Evolutionary conservation across 2,888 invertebrate species (phyloP), one percentile per base, ranked within the genome.

Genomic region (Volucella inflata): DNA sequence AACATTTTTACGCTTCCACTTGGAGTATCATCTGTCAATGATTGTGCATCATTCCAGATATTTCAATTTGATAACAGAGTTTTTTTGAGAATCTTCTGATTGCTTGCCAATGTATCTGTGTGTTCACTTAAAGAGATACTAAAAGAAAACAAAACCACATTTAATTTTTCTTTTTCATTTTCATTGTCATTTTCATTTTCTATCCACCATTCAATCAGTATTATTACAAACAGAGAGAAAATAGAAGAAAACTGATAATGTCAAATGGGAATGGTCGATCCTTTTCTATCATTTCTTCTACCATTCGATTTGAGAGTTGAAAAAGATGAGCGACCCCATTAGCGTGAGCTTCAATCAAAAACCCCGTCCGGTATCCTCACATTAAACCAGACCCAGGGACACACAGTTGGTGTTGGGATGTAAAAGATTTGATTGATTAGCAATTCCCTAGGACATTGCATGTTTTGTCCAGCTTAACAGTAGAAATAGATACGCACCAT

Each of bases 341-440:
- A 62, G 53, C 36, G 44, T 36, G 36, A 38, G 17, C 48, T 64
- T 55, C n/a, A 55, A 40, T 64, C 46, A 60, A 71, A 60, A 16
- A 42, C 48, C 55, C 10, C 36, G 21, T 21, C 21, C 2, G 21
- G 2, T 4, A 4, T 0, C 21, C 21, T 21, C 21, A 1, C 21
- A 21, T 21, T 21, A 4, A 21, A 21, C 2, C 3, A 2, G 4
- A 21, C n/a, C n/a, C 40, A 21, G 30, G 51, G 51, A 51, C 46
- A 46, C 53, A 10, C 16, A 30, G 9, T 16, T 14, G 30, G 30
- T 30, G 30, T 6, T 30, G 30, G 30, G 30, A 30, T 30, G 17
- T 62, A 62, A 72, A 48, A 16, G 57, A 67, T 65, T 38, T 71
- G 71, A 60, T 60, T 67, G 65, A 50, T 65, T 50, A 65, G 57